Percentiles rank a stretch among this genome's conserved stretches.
phyloP scores from a whole-genome alignment of 2,888 invertebrate genomes.

The Zelleria hepariella region DNA sequence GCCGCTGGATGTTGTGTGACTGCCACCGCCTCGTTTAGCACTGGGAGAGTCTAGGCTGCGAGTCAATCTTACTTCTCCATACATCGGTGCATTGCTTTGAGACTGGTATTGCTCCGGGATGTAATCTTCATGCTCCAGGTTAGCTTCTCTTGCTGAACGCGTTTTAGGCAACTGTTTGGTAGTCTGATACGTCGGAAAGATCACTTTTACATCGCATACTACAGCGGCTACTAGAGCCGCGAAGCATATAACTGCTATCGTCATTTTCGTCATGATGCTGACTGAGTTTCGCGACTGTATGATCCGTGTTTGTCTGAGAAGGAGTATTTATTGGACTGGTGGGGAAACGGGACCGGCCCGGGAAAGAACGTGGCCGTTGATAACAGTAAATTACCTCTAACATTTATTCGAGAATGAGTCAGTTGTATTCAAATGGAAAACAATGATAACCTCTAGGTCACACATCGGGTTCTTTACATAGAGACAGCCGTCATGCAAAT shows the following conservation, averaged over 20 bases:
- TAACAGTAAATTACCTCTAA: neutral
- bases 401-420: neutral
- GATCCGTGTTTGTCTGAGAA: neutral
- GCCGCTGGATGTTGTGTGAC: neutral
- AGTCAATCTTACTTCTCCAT: neutral
- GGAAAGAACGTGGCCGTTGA: neutral
- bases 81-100: neutral
- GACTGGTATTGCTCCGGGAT: neutral
- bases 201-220: neutral
- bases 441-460: neutral
- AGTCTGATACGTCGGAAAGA: neutral
- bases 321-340: neutral
- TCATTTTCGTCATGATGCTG: neutral
- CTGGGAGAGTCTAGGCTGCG: conserved; percentile 6
- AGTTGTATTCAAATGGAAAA: neutral
- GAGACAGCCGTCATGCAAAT: too few relatives aligned
- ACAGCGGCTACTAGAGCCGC: neutral
- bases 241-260: neutral
- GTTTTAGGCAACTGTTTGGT: neutral
- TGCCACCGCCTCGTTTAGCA: conserved; percentile 5
- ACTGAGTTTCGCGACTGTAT: neutral
- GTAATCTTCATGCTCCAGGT: neutral
- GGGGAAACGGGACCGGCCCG: neutral
- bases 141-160: neutral
- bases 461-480: too few relatives aligned